These are phyloP conservation scores for Pristionchus mayeri DNA, from an alignment of 2,888 invertebrate genomes.

Conservation along the genomic window DNA sequence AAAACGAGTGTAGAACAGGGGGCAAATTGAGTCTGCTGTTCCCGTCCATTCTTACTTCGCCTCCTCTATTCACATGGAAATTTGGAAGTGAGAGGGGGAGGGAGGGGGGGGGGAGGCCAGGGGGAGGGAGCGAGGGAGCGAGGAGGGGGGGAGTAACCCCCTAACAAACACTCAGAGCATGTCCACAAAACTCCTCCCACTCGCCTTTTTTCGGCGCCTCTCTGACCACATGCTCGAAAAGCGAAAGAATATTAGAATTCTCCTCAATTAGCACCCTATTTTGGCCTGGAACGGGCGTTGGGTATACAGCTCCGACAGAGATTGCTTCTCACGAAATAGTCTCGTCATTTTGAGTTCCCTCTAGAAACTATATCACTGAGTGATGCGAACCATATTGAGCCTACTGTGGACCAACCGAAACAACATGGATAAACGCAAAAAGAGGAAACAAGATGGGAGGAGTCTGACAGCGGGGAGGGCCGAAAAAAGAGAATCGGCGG, in stretches of 20 bases:
- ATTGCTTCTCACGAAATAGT: too few species aligned
- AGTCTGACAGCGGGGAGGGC: not conserved
- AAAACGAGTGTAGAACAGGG: not conserved
- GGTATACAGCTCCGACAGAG: not conserved
- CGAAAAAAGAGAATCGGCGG: not conserved
- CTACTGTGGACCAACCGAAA: not conserved
- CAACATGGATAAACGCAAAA: not conserved
- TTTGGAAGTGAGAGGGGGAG: not conserved
- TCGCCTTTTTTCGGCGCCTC: not conserved
- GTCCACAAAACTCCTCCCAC: not conserved
- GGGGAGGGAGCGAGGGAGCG: not conserved
- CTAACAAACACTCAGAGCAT: not conserved
- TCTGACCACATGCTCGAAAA: constrained; percentile 1
- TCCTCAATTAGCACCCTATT: too few species aligned
- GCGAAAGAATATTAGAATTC: too few species aligned
- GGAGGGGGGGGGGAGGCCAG: not conserved
- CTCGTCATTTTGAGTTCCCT: too few species aligned
- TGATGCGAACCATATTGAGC: not conserved
- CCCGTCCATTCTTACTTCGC: not conserved
- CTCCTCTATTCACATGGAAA: constrained; percentile 7
- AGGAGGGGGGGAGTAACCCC: not conserved
- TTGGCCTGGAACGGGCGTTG: not conserved
- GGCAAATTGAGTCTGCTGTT: constrained; percentile 28
- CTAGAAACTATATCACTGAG: too few species aligned
- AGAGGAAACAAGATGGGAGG: not conserved